phyloP scores from a whole-genome alignment of 2,113 vertebrate genomes.

The Cyphomyrus plagiostoma region DNA sequence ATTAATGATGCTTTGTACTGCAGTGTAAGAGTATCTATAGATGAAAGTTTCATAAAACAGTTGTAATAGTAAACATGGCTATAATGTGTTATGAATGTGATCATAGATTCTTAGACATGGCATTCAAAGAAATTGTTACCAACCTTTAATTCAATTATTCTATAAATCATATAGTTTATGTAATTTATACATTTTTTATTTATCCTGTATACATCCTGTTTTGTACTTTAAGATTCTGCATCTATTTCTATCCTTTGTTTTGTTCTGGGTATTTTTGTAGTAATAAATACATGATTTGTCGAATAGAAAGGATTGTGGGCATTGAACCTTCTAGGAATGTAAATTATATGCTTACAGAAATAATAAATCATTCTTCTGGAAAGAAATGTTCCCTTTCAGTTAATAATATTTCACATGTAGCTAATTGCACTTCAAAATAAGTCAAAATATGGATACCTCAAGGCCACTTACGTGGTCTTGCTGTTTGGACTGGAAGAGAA shows the following conservation, averaged over 20 bases:
- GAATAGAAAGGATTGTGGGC: background rate
- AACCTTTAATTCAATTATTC: background rate
- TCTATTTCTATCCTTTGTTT: background rate
- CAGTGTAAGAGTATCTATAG: background rate
- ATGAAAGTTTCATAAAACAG: background rate
- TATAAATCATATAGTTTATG: background rate
- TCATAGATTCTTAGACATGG: background rate
- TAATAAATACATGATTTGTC: background rate
- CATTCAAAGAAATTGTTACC: background rate
- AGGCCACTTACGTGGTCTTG: background rate
- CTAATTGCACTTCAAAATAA: slow-evolving; percentile 2
- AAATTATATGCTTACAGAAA: background rate
- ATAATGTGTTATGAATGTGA: background rate
- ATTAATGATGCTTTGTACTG: background rate
- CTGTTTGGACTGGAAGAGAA: background rate
- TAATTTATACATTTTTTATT: background rate
- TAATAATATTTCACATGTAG: slow-evolving; percentile 7
- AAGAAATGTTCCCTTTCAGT: background rate
- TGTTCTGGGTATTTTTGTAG: background rate
- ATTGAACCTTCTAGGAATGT: background rate
- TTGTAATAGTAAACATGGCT: background rate
- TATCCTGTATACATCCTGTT: background rate
- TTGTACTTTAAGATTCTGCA: background rate
- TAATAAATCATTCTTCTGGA: slow-evolving; percentile 6
- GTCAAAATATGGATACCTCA: slow-evolving; percentile 1